Evolutionary conservation across 2,888 invertebrate species (phyloP).

Genomic region (Aplocera efformata): DNA sequence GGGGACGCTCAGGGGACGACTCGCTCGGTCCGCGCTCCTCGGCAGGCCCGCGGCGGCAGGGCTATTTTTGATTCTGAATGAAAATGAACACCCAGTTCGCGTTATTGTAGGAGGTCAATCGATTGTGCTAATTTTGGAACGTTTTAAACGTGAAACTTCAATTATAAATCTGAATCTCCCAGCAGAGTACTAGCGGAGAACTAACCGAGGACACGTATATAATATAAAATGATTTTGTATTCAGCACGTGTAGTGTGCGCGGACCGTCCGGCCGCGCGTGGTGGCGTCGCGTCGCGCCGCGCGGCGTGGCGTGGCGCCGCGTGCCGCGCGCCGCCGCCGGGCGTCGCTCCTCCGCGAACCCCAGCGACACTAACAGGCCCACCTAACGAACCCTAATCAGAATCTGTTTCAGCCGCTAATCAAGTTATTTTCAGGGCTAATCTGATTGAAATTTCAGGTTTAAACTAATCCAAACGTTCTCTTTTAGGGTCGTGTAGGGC

Average conservation of each 20-base stretch:
- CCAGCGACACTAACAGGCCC: conserved; percentile 2
- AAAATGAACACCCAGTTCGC: too few relatives aligned
- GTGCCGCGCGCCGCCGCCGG: conserved; percentile 3
- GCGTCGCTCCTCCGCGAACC: background rate
- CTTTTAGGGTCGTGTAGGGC: conserved; percentile 56
- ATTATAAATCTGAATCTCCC: background rate
- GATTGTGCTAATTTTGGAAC: conserved; percentile 1
- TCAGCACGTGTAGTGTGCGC: background rate
- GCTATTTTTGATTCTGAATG: too few relatives aligned
- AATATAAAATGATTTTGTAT: conserved; percentile 3
- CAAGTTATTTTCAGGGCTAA: conserved; percentile 72
- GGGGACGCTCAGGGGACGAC: too few relatives aligned
- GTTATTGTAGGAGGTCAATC: too few relatives aligned
- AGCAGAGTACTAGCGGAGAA: too few relatives aligned
- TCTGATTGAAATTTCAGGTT: conserved; percentile 67
- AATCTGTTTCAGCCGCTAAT: conserved; percentile 62
- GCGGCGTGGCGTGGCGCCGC: background rate
- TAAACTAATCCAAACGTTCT: conserved; percentile 47
- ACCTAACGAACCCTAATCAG: conserved; percentile 31
- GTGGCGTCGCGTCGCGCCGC: too few relatives aligned
- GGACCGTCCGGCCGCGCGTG: too few relatives aligned
- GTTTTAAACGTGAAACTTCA: conserved; percentile 19
- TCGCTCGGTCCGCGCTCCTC: too few relatives aligned
- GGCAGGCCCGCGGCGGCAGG: too few relatives aligned
- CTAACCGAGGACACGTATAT: too few relatives aligned